Evolutionary conservation across 1,140 invertebrate species (phyloP), one percentile per base, ranked within the genome.

Genomic region (Lepidostoma basale): DNA sequence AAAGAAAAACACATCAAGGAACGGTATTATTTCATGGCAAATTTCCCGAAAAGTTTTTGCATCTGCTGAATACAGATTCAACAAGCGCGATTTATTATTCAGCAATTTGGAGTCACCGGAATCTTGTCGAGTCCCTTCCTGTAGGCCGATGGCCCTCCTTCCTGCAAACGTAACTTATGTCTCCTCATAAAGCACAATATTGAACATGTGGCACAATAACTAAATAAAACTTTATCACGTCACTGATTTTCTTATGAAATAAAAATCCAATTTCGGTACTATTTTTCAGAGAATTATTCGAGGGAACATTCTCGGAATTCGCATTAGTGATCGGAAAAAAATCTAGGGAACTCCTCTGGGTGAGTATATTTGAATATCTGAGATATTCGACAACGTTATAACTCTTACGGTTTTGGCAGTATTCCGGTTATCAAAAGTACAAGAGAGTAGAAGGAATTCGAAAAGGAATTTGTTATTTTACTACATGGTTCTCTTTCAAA

Each of bases 191-290:
- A 56, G 36, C 23, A 56, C 28, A 56, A 56, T 23, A 56, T 56
- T 10, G 28, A 22, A 56, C 28, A 56, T 56, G 30, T 39, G 30
- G n/a, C 20, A 23, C 52, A 33, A 2, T 56, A 56, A 56, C 52
- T 18, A 39, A 56, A 56, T 56, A 56, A 56, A 56, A 56, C 52
- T 56, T 56, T 33, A 56, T 36, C 16, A 56, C 52, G 14, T 56
- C 30, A 23, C 16, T 39, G 52, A 16, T 33, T 39, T 56, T 39
- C 30, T 39, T 56, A 36, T 56, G 16, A 39, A 56, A 56, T 56
- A 56, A 56, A 56, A 39, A 36, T 56, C 2, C 16, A 39, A 56
- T 56, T 36, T 33, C 30, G 14, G 10, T 36, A 30, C 6, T 36
- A 56, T 56, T 56, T 39, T 14, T 16, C 6, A 22, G 28, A 36